These are phyloP conservation scores for Solenodon paradoxus DNA, from an alignment of 2,113 vertebrate genomes.

Conservation along the genomic window DNA sequence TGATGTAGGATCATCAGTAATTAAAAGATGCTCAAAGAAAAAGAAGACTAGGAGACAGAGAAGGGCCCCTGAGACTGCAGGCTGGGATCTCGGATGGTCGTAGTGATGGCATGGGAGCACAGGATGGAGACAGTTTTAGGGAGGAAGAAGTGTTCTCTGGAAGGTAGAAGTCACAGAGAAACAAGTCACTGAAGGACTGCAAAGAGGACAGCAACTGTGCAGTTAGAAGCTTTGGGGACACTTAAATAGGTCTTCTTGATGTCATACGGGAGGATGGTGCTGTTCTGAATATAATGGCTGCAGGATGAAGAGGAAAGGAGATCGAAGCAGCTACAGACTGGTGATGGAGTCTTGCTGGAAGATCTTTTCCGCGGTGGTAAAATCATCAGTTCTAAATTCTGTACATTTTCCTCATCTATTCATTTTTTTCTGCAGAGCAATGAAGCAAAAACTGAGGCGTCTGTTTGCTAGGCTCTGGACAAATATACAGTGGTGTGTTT, in stretches of 20 bases:
- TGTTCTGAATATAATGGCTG: not conserved
- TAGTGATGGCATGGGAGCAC: not conserved
- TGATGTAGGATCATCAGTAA: not conserved
- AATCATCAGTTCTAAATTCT: not conserved
- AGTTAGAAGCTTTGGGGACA: not conserved
- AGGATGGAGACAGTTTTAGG: not conserved
- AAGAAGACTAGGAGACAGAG: not conserved
- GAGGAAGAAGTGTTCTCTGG: not conserved
- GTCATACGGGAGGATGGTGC: not conserved
- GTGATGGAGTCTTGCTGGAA: not conserved
- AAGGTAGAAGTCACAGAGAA: not conserved
- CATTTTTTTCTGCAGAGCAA: not conserved
- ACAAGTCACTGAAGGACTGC: not conserved
- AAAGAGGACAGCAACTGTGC: not conserved
- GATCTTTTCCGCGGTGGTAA: not conserved
- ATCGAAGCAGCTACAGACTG: not conserved
- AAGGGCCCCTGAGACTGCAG: not conserved
- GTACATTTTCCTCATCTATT: not conserved
- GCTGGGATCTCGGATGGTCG: not conserved
- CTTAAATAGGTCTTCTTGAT: not conserved
- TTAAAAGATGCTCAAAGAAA: not conserved
- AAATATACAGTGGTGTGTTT: not conserved
- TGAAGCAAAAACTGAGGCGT: conserved; percentile 1
- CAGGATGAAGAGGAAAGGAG: not conserved
- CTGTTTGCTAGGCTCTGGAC: not conserved